Evolutionary conservation across 2,797 vertebrate genomes (phyloP).

Genomic region (Hydrolagus colliei): DNA sequence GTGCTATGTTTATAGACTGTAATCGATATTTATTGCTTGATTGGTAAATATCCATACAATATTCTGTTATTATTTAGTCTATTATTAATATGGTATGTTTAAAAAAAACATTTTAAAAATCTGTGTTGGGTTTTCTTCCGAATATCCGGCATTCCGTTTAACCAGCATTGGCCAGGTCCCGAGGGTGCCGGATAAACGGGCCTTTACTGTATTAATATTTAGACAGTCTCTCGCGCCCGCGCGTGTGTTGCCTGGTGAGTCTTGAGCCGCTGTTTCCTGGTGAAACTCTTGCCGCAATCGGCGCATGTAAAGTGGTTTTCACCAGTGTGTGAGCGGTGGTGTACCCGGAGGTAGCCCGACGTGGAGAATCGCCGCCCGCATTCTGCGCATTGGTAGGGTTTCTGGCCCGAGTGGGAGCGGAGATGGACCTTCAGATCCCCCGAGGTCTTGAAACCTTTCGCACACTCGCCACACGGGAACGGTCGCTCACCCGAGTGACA

Average conservation of each 20-base stretch:
- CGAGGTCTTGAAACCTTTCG: constrained; percentile 5
- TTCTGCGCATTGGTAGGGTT: neutral
- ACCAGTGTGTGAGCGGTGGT: neutral
- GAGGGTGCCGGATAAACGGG: too few species aligned
- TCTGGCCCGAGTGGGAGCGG: neutral
- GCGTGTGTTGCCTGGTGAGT: neutral
- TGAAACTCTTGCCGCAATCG: neutral
- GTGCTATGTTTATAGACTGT: too few species aligned
- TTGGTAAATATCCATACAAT: too few species aligned
- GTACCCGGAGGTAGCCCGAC: neutral
- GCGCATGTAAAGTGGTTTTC: neutral
- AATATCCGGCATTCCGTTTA: neutral
- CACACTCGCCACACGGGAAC: neutral
- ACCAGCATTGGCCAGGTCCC: neutral
- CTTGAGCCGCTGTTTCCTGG: neutral
- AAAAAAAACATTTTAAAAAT: neutral
- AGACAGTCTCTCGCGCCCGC: neutral
- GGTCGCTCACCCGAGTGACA: neutral
- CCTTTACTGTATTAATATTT: neutral
- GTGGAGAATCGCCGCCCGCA: neutral
- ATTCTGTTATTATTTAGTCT: too few species aligned
- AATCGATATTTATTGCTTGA: too few species aligned
- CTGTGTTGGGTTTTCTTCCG: neutral
- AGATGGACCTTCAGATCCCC: neutral
- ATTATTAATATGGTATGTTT: neutral